Evolutionary conservation across 2,113 vertebrate genomes (phyloP).

Genomic region (Scomber colias): DNA sequence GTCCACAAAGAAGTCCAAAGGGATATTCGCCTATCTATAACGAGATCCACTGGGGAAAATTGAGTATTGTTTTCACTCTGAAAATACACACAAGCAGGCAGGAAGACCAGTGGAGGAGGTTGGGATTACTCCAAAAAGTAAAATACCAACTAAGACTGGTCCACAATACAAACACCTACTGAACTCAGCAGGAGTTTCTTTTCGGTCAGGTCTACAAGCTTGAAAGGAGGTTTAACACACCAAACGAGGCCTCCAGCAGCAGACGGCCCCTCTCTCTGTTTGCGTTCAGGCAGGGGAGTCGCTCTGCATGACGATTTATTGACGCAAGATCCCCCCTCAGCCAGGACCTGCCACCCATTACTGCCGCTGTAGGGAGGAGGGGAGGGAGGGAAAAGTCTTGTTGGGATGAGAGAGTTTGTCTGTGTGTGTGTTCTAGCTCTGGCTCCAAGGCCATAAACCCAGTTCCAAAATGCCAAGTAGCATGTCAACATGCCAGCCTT

Average conservation of each 20-base stretch:
- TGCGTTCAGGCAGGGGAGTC: conserved; percentile 77
- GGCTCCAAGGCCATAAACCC: conserved; percentile 77
- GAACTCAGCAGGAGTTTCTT: conserved; percentile 31
- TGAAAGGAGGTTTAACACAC: conserved; percentile 54
- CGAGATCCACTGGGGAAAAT: neutral
- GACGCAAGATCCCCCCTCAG: conserved; percentile 78
- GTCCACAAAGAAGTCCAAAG: neutral
- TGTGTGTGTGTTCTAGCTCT: conserved; percentile 70
- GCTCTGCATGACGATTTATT: conserved; percentile 82
- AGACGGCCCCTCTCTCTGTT: conserved; percentile 74
- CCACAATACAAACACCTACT: conserved; percentile 22
- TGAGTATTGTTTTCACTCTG: neutral
- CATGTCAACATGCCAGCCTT: conserved; percentile 74
- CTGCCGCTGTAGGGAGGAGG: conserved; percentile 61
- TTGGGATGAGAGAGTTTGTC: conserved; percentile 62
- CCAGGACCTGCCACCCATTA: conserved; percentile 79
- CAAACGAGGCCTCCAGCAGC: conserved; percentile 68
- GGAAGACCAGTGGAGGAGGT: neutral
- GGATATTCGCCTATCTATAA: conserved; percentile 3
- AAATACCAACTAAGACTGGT: conserved; percentile 28
- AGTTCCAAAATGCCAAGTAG: conserved; percentile 75
- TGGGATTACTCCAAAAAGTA: neutral
- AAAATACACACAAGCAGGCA: conserved; percentile 1
- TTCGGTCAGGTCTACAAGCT: conserved; percentile 23
- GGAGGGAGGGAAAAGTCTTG: conserved; percentile 20